Conservation (phyloP, 2,797 vertebrate genomes). For the Trachurus trachurus region DNA sequence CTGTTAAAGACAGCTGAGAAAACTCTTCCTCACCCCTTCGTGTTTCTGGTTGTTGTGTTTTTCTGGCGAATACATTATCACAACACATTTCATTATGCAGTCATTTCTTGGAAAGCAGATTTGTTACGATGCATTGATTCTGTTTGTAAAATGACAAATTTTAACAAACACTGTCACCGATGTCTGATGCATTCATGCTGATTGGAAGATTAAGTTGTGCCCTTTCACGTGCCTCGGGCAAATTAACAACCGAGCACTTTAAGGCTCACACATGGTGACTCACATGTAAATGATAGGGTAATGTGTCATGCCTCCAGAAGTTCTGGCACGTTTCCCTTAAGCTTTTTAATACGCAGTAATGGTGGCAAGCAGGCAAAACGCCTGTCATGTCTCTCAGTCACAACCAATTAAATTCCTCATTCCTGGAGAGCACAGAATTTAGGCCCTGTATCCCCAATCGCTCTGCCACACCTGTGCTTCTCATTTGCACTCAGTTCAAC, state of each 20-base stretch:
- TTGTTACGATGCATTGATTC: constrained; percentile 11
- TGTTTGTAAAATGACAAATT: constrained; percentile 13
- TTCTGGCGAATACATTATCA: constrained; percentile 35
- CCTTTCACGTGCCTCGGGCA: background rate
- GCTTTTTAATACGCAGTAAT: constrained; percentile 51
- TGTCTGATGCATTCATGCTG: constrained; percentile 1
- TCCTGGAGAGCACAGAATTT: constrained; percentile 48
- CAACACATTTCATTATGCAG: constrained; percentile 19
- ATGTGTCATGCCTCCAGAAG: constrained; percentile 39
- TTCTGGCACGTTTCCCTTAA: constrained; percentile 41
- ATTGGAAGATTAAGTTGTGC: constrained; percentile 22
- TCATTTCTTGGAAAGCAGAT: constrained; percentile 19
- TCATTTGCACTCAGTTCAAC: constrained; percentile 37
- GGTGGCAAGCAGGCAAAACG: constrained; percentile 60
- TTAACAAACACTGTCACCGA: background rate
- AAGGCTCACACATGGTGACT: constrained; percentile 37
- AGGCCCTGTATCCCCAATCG: constrained; percentile 44
- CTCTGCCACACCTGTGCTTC: constrained; percentile 58
- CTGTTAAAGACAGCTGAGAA: constrained; percentile 69
- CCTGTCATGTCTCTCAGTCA: constrained; percentile 63
- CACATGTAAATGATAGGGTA: constrained; percentile 25
- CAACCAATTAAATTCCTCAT: constrained; percentile 63
- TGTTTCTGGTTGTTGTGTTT: constrained; percentile 28
- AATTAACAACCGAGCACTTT: constrained; percentile 13
- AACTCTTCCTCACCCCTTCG: constrained; percentile 42